Evolutionary conservation across 2,888 invertebrate species (phyloP).

Genomic region (Troides oblongomaculatus): DNA sequence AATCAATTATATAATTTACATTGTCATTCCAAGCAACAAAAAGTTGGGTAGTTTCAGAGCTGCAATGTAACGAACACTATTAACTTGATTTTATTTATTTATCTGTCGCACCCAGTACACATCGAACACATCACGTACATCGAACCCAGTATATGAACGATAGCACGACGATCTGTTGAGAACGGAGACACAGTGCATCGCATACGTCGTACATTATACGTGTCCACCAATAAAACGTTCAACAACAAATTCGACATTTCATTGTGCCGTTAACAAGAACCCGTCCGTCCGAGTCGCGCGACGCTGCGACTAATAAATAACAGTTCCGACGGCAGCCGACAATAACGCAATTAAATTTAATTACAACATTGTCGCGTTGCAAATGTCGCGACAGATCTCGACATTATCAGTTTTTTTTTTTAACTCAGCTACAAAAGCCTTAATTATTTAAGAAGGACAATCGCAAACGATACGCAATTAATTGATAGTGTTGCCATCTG

Average conservation of each 20-base stretch:
- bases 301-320: not conserved
- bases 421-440: slow-evolving; percentile 9
- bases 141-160: too few species aligned
- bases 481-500: too few species aligned
- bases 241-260: not conserved
- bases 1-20: too few species aligned
- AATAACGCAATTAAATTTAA: slow-evolving; percentile 37
- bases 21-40: too few species aligned
- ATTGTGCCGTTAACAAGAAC: not conserved
- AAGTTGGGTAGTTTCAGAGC: too few species aligned
- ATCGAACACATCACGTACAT: too few species aligned
- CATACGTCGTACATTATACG: too few species aligned
- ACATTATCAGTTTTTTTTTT: slow-evolving; percentile 2
- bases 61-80: too few species aligned
- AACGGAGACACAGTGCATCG: too few species aligned
- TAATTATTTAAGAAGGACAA: slow-evolving; percentile 9
- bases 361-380: slow-evolving; percentile 33
- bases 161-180: too few species aligned
- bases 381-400: slow-evolving; percentile 34
- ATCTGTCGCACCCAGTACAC: too few species aligned
- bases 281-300: not conserved
- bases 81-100: too few species aligned
- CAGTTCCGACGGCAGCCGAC: slow-evolving; percentile 9
- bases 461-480: not conserved
- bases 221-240: not conserved